Evolutionary conservation across 1,140 invertebrate genomes (phyloP).

Genomic region (Drosophila ambigua): DNA sequence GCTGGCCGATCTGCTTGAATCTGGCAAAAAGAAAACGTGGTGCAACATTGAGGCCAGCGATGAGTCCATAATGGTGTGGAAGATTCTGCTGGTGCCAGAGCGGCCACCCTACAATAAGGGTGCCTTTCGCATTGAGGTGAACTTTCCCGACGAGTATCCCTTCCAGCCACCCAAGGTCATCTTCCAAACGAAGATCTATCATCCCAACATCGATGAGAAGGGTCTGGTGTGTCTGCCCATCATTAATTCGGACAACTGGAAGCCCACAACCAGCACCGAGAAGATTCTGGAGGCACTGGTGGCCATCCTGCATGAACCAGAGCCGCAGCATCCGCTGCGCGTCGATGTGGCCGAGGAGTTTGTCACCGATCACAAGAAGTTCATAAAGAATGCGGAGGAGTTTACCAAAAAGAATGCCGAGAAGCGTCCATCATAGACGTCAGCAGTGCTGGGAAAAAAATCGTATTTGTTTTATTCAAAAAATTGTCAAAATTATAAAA

Average conservation of each 20-base stretch:
- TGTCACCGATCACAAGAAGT: constrained; percentile 97
- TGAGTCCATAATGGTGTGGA: constrained; percentile 97
- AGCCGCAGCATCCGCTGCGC: constrained; percentile 98
- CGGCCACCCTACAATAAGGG: constrained; percentile 99
- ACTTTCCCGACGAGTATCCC: constrained; percentile 99
- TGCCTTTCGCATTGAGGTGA: constrained; percentile 98
- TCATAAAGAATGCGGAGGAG: constrained; percentile 99
- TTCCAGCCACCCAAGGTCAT: constrained; percentile 99
- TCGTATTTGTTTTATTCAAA: too few species aligned
- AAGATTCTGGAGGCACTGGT: constrained; percentile 99
- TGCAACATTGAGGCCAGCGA: constrained; percentile 95
- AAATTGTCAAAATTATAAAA: constrained; percentile 38
- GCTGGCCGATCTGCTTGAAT: constrained; percentile 91
- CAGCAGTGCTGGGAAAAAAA: constrained; percentile 83
- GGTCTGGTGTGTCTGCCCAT: constrained; percentile 99
- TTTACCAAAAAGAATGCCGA: constrained; percentile 99
- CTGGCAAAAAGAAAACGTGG: constrained; percentile 90
- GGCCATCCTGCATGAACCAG: constrained; percentile 97
- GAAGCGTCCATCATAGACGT: constrained; percentile 91
- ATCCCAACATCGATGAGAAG: constrained; percentile 99
- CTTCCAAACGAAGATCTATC: constrained; percentile 99
- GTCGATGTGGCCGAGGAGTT: constrained; percentile 99
- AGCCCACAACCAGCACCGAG: constrained; percentile 99
- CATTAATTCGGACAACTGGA: constrained; percentile 99
- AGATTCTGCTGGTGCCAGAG: constrained; percentile 96